phyloP scores from a whole-genome alignment of 2,888 invertebrate genomes.

The Carterocephalus palaemon region DNA sequence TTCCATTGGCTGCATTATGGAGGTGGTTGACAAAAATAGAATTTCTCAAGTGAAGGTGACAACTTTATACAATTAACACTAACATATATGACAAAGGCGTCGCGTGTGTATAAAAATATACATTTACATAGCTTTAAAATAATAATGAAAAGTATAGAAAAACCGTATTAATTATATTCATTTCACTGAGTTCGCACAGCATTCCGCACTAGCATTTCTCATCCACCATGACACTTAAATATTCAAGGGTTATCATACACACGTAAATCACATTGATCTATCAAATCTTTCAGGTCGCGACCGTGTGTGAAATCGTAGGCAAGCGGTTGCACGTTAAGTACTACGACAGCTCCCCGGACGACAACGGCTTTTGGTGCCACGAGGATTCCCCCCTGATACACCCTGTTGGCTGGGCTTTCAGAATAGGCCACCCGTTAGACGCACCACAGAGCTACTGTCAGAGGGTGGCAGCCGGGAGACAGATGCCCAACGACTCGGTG shows the following conservation, averaged over 20 bases:
- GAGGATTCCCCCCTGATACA: slow-evolving; percentile 96
- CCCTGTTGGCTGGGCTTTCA: slow-evolving; percentile 97
- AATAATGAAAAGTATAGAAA: too few species aligned
- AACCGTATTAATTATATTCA: too few species aligned
- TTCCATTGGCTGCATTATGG: slow-evolving; percentile 89
- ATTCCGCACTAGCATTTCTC: too few species aligned
- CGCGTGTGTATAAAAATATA: too few species aligned
- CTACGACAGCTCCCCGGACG: slow-evolving; percentile 88
- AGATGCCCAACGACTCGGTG: slow-evolving; percentile 88
- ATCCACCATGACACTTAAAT: too few species aligned
- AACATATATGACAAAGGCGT: too few species aligned
- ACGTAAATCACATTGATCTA: too few species aligned
- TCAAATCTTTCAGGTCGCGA: slow-evolving; percentile 81
- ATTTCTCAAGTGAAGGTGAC: slow-evolving; percentile 93
- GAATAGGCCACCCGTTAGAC: slow-evolving; percentile 92
- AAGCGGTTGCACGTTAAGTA: slow-evolving; percentile 95
- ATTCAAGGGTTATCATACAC: too few species aligned
- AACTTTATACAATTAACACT: slow-evolving; percentile 1
- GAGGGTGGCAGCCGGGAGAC: slow-evolving; percentile 84
- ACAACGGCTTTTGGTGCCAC: slow-evolving; percentile 97
- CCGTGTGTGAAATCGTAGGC: slow-evolving; percentile 93
- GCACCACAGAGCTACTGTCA: slow-evolving; percentile 89
- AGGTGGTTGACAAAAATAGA: slow-evolving; percentile 97
- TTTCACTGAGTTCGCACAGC: too few species aligned
- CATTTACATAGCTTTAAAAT: too few species aligned